Conservation (phyloP, 2,888 invertebrate species). For the Sphinx pinastri region DNA sequence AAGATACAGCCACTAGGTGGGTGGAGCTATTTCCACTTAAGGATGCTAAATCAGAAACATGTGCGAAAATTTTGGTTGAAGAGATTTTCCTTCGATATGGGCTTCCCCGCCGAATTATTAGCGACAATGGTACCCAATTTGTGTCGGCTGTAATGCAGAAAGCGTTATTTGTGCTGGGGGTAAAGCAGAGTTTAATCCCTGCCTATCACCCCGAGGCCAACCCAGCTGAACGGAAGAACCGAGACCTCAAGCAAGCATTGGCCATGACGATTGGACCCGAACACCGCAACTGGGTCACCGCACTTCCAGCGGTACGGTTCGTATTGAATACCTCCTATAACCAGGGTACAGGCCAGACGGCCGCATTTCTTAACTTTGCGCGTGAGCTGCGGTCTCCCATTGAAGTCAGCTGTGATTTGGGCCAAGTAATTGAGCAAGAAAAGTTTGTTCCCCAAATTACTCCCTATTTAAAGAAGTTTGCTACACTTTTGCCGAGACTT, state of each 20-base stretch:
- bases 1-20: slow-evolving; percentile 41
- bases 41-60: slow-evolving; percentile 35
- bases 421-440: slow-evolving; percentile 16
- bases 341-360: slow-evolving; percentile 36
- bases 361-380: slow-evolving; percentile 46
- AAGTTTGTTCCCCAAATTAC: slow-evolving; percentile 39
- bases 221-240: slow-evolving; percentile 49
- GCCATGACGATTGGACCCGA: slow-evolving; percentile 39
- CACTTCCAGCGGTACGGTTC: slow-evolving; percentile 41
- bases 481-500: no score
- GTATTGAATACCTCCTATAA: slow-evolving; percentile 38
- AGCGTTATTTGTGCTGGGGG: slow-evolving; percentile 33
- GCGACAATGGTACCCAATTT: slow-evolving; percentile 44
- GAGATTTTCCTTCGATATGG: slow-evolving; percentile 42
- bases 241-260: slow-evolving; percentile 46
- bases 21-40: slow-evolving; percentile 34
- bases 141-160: slow-evolving; percentile 41
- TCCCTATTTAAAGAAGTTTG: slow-evolving; percentile 29
- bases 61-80: slow-evolving; percentile 35
- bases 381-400: slow-evolving; percentile 43
- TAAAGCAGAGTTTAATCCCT: slow-evolving; percentile 41
- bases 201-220: slow-evolving; percentile 55
- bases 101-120: slow-evolving; percentile 37
- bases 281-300: slow-evolving; percentile 41
- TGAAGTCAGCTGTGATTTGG: slow-evolving; percentile 9